Evolutionary conservation across 1,140 invertebrate species (phyloP), one percentile per base, ranked within the genome.

Genomic region (Phymastichus coffea): DNA sequence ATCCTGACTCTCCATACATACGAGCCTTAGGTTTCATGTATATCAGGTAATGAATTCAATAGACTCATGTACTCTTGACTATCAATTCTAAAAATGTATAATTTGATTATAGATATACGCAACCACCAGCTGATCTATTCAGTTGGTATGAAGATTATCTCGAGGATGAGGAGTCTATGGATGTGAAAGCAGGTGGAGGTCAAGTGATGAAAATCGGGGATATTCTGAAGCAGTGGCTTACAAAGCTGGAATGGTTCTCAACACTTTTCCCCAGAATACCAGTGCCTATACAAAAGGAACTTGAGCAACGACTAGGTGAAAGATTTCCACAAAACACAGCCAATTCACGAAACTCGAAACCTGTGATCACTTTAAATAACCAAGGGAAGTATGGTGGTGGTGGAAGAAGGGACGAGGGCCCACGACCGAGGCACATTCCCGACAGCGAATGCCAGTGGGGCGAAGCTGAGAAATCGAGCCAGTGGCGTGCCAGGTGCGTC

Each of bases 231-330:
- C 93, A 95, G 71, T 96, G 96, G 84, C 83, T 99, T 15, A 91
- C 93, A 23, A 98, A 99, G 77, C 79, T 99, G 40, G 97, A 99
- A 70, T 97, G 95, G 94, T 99, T 97, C 81, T 95, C 93, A 3
- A 99, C 97, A 6, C 81, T 99, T 12, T 99, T 99, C 76, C 98
- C 98, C 1, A 84, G 98, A 63, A 99, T 99, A 78, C 97, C 98
- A n/a, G 97, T 99, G 30, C 97, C 97, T 14, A 97, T 99, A 67
- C 95, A 99, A 80, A 95, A 92, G 74, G 88, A 89, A 74, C 84
- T 94, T 60, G 91, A 94, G 72, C 88, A 87, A 69, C 88, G 85
- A 68, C 74, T 91, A 57, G 80, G 82, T 51, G 84, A 87, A 66
- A 79, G 80, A 63, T 82, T 83, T 71, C 81, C 83, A 1, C 76